Evolutionary conservation across 2,797 vertebrate genomes (phyloP).

Genomic region (Lepilemur ruficaudatus): DNA sequence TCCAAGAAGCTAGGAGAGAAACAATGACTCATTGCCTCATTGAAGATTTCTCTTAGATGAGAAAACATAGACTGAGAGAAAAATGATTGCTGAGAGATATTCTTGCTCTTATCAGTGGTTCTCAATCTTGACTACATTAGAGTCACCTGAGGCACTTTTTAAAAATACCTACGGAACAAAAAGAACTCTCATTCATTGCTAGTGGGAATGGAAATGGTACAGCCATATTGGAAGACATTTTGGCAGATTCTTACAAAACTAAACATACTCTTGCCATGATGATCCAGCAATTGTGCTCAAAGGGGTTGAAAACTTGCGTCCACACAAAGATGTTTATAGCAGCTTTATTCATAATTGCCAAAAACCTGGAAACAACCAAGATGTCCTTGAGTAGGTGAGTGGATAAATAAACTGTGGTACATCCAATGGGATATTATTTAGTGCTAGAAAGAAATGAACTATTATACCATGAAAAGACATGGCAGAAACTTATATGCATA

Average conservation of each 20-base stretch:
- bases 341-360: neutral
- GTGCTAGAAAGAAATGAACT: neutral
- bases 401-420: neutral
- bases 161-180: neutral
- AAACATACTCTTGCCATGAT: neutral
- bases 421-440: neutral
- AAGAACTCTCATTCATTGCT: neutral
- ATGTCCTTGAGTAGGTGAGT: neutral
- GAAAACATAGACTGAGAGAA: neutral
- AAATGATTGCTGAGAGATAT: neutral
- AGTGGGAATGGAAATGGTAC: neutral
- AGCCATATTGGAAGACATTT: neutral
- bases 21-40: neutral
- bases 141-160: neutral
- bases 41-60: neutral
- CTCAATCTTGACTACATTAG: neutral
- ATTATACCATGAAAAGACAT: neutral
- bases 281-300: neutral
- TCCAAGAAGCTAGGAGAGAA: neutral
- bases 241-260: neutral
- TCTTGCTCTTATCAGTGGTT: neutral
- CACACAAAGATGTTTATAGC: neutral
- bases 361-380: neutral
- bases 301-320: neutral
- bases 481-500: neutral